Conservation (phyloP, 2,113 vertebrate genomes). For the Engraulis encrasicolus region DNA sequence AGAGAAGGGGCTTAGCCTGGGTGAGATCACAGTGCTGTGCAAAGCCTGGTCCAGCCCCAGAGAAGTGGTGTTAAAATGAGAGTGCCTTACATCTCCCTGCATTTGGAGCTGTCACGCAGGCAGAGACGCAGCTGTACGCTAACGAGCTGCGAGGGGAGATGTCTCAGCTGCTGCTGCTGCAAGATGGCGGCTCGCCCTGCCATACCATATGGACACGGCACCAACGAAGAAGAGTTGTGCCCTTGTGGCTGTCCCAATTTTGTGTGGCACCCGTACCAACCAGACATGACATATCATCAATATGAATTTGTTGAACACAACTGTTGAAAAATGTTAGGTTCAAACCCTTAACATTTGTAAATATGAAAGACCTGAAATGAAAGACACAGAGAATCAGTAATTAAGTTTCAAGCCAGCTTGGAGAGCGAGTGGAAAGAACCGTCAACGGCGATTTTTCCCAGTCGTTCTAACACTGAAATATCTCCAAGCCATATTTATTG, state of each 20-base stretch:
- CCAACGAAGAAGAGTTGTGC: background rate
- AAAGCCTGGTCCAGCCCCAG: conserved; percentile 19
- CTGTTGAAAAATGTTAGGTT: too few relatives aligned
- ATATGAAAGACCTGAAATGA: too few relatives aligned
- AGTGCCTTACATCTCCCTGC: conserved; percentile 15
- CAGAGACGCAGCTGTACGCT: conserved; percentile 24
- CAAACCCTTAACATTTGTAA: too few relatives aligned
- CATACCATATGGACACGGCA: background rate
- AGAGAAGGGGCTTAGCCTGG: conserved; percentile 33
- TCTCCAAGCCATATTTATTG: too few relatives aligned
- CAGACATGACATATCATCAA: too few relatives aligned
- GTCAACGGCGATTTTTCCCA: too few relatives aligned
- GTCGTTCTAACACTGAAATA: too few relatives aligned
- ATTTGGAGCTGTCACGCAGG: conserved; percentile 20
- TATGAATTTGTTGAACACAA: too few relatives aligned
- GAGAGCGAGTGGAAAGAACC: too few relatives aligned
- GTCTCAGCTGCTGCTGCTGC: conserved; percentile 25
- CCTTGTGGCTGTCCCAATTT: background rate
- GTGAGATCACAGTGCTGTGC: conserved; percentile 37
- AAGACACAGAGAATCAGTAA: too few relatives aligned
- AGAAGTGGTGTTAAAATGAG: conserved; percentile 45
- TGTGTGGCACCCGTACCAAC: background rate
- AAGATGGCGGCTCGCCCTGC: background rate
- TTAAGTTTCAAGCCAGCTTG: too few relatives aligned
- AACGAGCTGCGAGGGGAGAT: conserved; percentile 43